Conservation (phyloP, 1,140 invertebrate species). For the Oryctes rhinoceros region DNA sequence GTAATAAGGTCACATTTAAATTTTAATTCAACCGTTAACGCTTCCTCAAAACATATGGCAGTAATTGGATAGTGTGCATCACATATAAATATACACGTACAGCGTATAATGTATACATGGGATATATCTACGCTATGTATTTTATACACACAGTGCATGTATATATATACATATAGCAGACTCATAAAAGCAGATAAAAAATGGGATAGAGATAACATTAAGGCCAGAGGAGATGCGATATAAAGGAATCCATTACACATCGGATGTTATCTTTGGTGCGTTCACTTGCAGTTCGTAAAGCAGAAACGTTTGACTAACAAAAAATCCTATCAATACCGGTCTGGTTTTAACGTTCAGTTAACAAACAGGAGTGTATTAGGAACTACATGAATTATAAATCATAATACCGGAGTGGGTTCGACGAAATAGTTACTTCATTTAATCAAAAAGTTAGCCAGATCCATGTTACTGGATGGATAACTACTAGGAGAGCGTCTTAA, state of each 20-base stretch:
- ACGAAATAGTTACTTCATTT: no score
- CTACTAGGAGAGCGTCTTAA: no score
- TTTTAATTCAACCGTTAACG: conserved; percentile 38
- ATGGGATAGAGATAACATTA: conserved; percentile 39
- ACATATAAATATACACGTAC: conserved; percentile 6
- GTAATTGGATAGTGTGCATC: conserved; percentile 23
- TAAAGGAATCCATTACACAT: conserved; percentile 37
- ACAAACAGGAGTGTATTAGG: background rate
- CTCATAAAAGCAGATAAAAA: conserved; percentile 40
- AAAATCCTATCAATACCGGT: background rate
- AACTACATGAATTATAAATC: background rate
- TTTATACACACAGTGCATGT: conserved; percentile 15
- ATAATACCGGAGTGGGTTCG: background rate
- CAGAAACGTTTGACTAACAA: background rate
- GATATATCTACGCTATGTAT: background rate
- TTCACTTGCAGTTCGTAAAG: conserved; percentile 1
- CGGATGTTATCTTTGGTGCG: conserved; percentile 29
- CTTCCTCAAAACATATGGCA: conserved; percentile 36
- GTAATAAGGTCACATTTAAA: conserved; percentile 40
- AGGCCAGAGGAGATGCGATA: conserved; percentile 35
- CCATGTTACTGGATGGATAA: no score
- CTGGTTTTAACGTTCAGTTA: background rate
- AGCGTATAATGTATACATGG: conserved; percentile 16
- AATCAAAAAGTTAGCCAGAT: no score
- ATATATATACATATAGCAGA: conserved; percentile 17